Evolutionary conservation across 2,113 vertebrate species (phyloP).

Genomic region (Tympanuchus pallidicinctus): DNA sequence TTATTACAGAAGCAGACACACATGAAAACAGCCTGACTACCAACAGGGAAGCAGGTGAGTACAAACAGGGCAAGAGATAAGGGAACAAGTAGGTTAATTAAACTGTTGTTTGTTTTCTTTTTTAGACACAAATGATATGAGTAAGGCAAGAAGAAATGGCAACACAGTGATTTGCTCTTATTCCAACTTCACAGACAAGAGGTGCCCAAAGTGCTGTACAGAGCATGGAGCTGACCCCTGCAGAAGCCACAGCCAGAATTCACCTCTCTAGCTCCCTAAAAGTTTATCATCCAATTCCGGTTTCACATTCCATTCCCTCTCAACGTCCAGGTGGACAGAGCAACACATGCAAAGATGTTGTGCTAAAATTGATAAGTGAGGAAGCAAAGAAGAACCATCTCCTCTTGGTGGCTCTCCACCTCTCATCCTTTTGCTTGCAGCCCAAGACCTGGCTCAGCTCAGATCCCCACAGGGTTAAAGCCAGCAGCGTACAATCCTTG

Average conservation of each 20-base stretch:
- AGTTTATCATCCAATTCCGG: accelerated
- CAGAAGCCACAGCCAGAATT: not conserved
- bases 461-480: not conserved
- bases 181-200: not conserved
- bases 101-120: not conserved
- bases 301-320: not conserved
- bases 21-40: not conserved
- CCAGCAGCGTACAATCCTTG: not conserved
- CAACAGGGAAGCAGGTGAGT: slow-evolving; percentile 43
- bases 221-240: not conserved
- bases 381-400: not conserved
- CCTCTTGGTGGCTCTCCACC: not conserved
- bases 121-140: not conserved
- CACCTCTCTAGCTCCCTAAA: not conserved
- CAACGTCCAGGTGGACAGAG: not conserved
- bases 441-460: not conserved
- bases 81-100: slow-evolving; percentile 32
- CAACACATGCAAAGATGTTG: not conserved
- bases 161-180: not conserved
- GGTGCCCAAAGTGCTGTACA: not conserved
- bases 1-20: slow-evolving; percentile 14
- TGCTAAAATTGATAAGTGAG: not conserved
- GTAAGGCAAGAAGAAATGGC: not conserved
- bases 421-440: not conserved
- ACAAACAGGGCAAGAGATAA: slow-evolving; percentile 3